Percentiles rank a stretch among this genome's conserved stretches.
phyloP scores from a whole-genome alignment of 1,140 invertebrate genomes.

The Apis dorsata region DNA sequence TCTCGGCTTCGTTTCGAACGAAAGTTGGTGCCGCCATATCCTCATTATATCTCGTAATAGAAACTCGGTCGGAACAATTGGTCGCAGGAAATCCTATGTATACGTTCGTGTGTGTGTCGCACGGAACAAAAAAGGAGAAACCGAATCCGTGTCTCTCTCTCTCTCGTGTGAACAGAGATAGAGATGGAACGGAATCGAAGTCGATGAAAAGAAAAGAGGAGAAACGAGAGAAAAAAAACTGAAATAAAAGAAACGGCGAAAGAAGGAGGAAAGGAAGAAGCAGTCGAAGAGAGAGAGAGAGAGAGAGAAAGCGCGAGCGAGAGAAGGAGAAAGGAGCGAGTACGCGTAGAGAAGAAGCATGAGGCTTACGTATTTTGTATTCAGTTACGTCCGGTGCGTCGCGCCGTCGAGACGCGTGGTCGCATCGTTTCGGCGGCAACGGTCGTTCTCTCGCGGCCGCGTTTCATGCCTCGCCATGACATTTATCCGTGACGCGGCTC shows the following conservation, averaged over 20 bases:
- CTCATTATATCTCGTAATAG: neutral
- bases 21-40: too few species aligned
- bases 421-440: slow-evolving; percentile 51
- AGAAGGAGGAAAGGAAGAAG: slow-evolving; percentile 12
- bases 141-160: neutral
- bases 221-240: neutral
- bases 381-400: slow-evolving; percentile 77
- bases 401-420: slow-evolving; percentile 68
- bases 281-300: slow-evolving; percentile 21
- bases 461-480: too few species aligned
- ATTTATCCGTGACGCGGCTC: slow-evolving; percentile 8
- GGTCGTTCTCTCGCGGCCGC: slow-evolving; percentile 22
- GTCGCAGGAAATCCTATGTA: neutral
- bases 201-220: neutral
- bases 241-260: neutral
- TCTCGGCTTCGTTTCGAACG: too few species aligned
- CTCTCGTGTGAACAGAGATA: neutral
- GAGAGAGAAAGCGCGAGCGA: slow-evolving; percentile 30
- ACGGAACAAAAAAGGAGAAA: neutral
- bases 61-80: neutral
- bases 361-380: slow-evolving; percentile 57
- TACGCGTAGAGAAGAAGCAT: slow-evolving; percentile 62
- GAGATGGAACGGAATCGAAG: neutral
- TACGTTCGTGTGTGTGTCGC: too few species aligned
- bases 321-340: slow-evolving; percentile 46